Conservation (phyloP, 2,113 vertebrate genomes). For the Monopterus albus region DNA sequence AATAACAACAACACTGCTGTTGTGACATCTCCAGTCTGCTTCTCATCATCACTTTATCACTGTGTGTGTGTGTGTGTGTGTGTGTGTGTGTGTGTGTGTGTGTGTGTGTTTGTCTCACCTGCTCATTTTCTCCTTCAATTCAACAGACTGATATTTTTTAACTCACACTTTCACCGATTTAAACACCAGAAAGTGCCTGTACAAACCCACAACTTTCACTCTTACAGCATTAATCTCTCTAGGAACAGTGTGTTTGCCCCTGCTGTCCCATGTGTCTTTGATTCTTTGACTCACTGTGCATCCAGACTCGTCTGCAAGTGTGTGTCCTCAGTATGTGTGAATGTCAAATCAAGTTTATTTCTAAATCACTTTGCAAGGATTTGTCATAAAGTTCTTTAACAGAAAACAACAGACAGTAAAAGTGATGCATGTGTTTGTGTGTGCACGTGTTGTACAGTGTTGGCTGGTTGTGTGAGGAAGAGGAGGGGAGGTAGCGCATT, state of each 20-base stretch:
- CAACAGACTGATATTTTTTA: too few relatives aligned
- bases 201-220: too few relatives aligned
- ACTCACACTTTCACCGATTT: background rate
- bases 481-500: constrained; percentile 68
- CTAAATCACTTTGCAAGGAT: constrained; percentile 11
- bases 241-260: background rate
- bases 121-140: background rate
- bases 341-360: constrained; percentile 32
- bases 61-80: too few relatives aligned
- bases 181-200: constrained; percentile 10
- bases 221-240: too few relatives aligned
- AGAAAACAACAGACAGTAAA: constrained; percentile 29
- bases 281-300: constrained; percentile 38
- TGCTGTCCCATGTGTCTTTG: constrained; percentile 56
- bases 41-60: constrained; percentile 23
- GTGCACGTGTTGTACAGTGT: constrained; percentile 6
- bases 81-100: too few relatives aligned
- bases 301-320: constrained; percentile 26
- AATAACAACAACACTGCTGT: constrained; percentile 11
- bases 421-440: constrained; percentile 16
- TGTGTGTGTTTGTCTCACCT: too few relatives aligned
- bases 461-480: constrained; percentile 4
- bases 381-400: constrained; percentile 34
- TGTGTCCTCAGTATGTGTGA: constrained; percentile 16
- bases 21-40: constrained; percentile 17